Conservation (phyloP, 1,140 invertebrate genomes). For the Araneus ventricosus region DNA sequence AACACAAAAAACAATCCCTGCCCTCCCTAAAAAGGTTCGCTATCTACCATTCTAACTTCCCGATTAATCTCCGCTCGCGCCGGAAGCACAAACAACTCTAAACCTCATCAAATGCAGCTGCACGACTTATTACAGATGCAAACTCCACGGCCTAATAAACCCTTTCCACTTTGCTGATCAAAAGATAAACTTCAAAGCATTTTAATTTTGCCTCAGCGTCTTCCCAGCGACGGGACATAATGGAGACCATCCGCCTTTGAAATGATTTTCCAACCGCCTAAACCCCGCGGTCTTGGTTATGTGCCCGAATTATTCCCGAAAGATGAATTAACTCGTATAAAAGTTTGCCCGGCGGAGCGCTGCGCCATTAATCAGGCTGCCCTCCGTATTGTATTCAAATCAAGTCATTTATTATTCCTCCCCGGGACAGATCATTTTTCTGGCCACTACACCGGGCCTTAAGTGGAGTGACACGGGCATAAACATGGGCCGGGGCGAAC, state of each 20-base stretch:
- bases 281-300: not conserved
- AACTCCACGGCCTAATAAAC: not conserved
- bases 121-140: constrained; percentile 2
- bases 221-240: not conserved
- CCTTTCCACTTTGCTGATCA: not conserved
- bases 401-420: constrained; percentile 62
- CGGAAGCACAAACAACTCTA: not conserved
- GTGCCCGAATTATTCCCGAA: constrained; percentile 32
- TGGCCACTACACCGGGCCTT: not conserved
- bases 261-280: constrained; percentile 27
- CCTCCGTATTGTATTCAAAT: constrained; percentile 63
- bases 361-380: constrained; percentile 22
- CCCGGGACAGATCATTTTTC: constrained; percentile 48
- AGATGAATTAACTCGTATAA: constrained; percentile 65
- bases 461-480: constrained; percentile 15
- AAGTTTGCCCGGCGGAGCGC: constrained; percentile 15
- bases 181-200: constrained; percentile 42
- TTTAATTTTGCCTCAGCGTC: constrained; percentile 10
- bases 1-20: not conserved
- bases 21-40: not conserved
- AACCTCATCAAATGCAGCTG: not conserved
- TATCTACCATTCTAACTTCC: not conserved
- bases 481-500: not conserved
- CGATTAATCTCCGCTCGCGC: not conserved
- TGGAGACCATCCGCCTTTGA: not conserved